Evolutionary conservation across 2,888 invertebrate species (phyloP).

Genomic region (Xestia xanthographa): DNA sequence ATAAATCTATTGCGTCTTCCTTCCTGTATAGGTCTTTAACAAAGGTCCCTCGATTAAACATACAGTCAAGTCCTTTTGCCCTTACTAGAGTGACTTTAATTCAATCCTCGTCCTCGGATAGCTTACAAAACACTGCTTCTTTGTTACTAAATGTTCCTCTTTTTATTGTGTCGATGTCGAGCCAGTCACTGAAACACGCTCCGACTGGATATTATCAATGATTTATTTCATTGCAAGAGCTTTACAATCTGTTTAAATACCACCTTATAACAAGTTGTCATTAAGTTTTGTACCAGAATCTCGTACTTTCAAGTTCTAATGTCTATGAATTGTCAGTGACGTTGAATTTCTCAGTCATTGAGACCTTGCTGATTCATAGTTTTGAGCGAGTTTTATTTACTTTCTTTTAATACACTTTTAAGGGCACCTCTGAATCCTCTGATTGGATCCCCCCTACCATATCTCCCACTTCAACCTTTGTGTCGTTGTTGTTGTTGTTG

Average conservation of each 20-base stretch:
- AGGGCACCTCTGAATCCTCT: background rate
- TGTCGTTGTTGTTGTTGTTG: no score
- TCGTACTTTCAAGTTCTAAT: conserved; percentile 16
- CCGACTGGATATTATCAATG: conserved; percentile 34
- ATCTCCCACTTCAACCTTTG: no score
- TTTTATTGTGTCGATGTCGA: conserved; percentile 34
- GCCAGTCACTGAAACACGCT: conserved; percentile 23
- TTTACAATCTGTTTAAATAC: conserved; percentile 48
- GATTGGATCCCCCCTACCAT: rapidly evolving
- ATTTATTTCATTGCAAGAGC: conserved; percentile 46
- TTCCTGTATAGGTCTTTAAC: background rate
- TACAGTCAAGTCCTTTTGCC: background rate
- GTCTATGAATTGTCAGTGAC: background rate
- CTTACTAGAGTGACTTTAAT: conserved; percentile 6
- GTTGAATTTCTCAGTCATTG: background rate
- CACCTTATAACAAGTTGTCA: conserved; percentile 12
- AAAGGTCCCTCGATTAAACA: background rate
- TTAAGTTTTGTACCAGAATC: conserved; percentile 12
- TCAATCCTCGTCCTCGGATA: background rate
- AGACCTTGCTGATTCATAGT: background rate
- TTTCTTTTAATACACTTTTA: conserved; percentile 1
- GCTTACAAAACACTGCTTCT: conserved; percentile 27
- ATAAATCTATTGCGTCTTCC: background rate
- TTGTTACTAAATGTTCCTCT: conserved; percentile 23
- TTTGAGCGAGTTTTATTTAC: background rate